These are phyloP conservation scores for Leptinotarsa tumamoca DNA, from an alignment of 2,888 invertebrate species.

Conservation along the genomic window DNA sequence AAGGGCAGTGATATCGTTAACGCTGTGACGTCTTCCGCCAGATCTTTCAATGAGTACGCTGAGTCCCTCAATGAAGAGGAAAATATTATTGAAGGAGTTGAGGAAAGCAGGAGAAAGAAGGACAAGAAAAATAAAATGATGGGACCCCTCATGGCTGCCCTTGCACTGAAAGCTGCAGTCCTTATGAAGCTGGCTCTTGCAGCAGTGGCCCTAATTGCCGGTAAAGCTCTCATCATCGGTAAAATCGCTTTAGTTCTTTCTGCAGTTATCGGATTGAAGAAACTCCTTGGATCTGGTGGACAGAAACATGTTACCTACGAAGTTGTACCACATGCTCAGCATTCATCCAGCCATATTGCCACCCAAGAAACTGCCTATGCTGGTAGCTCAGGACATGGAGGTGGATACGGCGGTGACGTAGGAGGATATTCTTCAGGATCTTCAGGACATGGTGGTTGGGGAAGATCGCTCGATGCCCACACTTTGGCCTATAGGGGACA, in stretches of 20 bases:
- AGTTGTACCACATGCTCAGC: slow-evolving; percentile 87
- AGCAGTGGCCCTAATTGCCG: slow-evolving; percentile 86
- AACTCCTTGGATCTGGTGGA: slow-evolving; percentile 78
- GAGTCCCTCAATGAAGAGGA: slow-evolving; percentile 74
- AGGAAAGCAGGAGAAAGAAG: slow-evolving; percentile 81
- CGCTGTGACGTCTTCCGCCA: slow-evolving; percentile 82
- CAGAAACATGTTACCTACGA: slow-evolving; percentile 87
- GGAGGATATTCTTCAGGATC: slow-evolving; percentile 70
- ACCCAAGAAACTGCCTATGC: slow-evolving; percentile 76
- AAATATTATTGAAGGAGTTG: slow-evolving; percentile 69
- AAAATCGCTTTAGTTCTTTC: slow-evolving; percentile 87
- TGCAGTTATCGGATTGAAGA: slow-evolving; percentile 86
- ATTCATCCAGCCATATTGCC: slow-evolving; percentile 76
- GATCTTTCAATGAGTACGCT: slow-evolving; percentile 81
- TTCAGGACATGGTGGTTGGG: slow-evolving; percentile 79
- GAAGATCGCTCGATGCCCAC: slow-evolving; percentile 80
- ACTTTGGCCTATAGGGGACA: slow-evolving; percentile 85
- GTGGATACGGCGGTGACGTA: slow-evolving; percentile 71
- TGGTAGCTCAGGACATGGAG: slow-evolving; percentile 61
- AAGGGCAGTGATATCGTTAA: slow-evolving; percentile 87
- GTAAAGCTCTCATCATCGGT: slow-evolving; percentile 86
- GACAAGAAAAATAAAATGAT: slow-evolving; percentile 84
- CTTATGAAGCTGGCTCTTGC: slow-evolving; percentile 83
- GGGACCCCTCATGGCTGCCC: slow-evolving; percentile 80
- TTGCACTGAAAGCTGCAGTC: slow-evolving; percentile 84